phyloP scores from a whole-genome alignment of 2,113 vertebrate species.

The Prinia subflava region DNA sequence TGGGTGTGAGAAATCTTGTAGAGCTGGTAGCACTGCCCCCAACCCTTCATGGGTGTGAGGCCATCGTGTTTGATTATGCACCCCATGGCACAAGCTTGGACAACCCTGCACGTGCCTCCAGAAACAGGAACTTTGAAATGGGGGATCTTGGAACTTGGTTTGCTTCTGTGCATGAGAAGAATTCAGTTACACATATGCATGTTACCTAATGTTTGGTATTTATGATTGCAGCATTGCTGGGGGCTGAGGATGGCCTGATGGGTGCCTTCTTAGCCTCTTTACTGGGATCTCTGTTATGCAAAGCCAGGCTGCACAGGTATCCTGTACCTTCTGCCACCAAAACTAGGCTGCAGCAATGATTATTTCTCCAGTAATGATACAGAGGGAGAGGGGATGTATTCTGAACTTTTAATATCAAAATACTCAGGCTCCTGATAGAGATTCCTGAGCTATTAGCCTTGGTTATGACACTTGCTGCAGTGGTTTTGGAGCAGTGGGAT shows the following conservation, averaged over 20 bases:
- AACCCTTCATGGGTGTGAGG: rapidly evolving
- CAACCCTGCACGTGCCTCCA: neutral
- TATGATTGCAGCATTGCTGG: neutral
- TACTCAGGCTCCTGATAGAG: neutral
- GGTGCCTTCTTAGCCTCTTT: neutral
- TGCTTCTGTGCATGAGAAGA: neutral
- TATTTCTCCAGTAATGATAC: neutral
- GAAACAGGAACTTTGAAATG: neutral
- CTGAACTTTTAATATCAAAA: neutral
- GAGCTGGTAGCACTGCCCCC: neutral
- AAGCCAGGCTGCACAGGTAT: neutral
- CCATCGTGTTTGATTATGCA: rapidly evolving
- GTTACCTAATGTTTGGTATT: neutral
- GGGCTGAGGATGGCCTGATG: neutral
- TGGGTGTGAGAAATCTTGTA: neutral
- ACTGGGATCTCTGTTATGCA: neutral
- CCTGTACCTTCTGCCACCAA: neutral
- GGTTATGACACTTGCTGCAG: neutral
- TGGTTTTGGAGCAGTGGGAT: neutral
- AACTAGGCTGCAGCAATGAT: neutral
- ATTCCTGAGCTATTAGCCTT: neutral
- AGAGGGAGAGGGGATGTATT: neutral
- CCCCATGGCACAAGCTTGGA: neutral
- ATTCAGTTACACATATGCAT: rapidly evolving
- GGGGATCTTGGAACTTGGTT: neutral